These are phyloP conservation scores for Ostrea denselamellosa DNA, from an alignment of 1,140 invertebrate genomes.

Conservation along the genomic window DNA sequence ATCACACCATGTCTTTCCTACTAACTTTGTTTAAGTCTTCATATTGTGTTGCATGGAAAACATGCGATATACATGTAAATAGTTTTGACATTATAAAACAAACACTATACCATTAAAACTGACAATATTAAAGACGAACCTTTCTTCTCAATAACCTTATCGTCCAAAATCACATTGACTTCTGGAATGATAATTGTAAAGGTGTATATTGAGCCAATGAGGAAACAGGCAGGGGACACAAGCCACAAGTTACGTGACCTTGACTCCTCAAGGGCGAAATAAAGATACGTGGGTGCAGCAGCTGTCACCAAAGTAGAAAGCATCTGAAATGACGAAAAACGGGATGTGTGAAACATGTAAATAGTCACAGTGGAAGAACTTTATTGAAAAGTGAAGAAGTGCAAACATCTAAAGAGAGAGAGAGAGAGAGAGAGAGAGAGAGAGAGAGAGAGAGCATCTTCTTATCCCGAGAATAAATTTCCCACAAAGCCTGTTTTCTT, in stretches of 20 bases:
- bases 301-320: background rate
- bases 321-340: background rate
- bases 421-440: too few relatives aligned
- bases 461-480: too few relatives aligned
- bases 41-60: too few relatives aligned
- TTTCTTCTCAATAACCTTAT: slow-evolving; percentile 28
- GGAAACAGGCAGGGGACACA: slow-evolving; percentile 15
- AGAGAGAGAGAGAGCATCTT: too few relatives aligned
- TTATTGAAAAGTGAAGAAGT: too few relatives aligned
- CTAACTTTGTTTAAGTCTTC: too few relatives aligned
- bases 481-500: too few relatives aligned
- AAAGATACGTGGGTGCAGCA: slow-evolving; percentile 3
- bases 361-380: too few relatives aligned
- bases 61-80: too few relatives aligned
- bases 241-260: background rate
- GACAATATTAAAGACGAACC: background rate
- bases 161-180: slow-evolving; percentile 32
- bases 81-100: background rate
- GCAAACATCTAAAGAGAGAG: too few relatives aligned
- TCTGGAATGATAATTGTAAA: slow-evolving; percentile 29
- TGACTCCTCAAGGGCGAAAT: slow-evolving; percentile 2
- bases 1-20: too few relatives aligned
- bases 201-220: slow-evolving; percentile 19
- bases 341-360: too few relatives aligned
- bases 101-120: background rate